Percentiles rank a stretch among this genome's conserved stretches.
Evolutionary conservation across 2,888 invertebrate genomes (phyloP).

Genomic region (Nemotelus nigrinus): DNA sequence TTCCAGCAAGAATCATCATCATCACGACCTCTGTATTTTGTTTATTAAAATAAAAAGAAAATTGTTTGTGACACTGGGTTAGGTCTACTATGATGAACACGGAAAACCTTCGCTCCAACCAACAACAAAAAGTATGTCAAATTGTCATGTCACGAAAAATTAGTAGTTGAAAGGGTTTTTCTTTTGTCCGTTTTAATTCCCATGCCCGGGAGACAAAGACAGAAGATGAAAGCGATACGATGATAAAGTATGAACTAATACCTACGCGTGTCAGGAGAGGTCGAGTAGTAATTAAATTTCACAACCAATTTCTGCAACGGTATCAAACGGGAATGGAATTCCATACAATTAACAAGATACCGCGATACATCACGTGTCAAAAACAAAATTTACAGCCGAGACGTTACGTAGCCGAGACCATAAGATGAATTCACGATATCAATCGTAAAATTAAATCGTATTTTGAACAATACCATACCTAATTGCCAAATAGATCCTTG

Average conservation of each 20-base stretch:
- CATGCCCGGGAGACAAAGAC: no score
- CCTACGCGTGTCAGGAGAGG: not conserved
- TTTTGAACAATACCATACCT: constrained; percentile 47
- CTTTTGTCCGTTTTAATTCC: not conserved
- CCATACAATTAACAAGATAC: no score
- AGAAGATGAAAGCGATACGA: no score
- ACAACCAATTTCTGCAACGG: not conserved
- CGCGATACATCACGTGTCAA: not conserved
- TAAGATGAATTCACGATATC: not conserved
- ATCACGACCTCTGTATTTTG: not conserved
- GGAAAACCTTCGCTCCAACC: no score
- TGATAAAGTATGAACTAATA: no score
- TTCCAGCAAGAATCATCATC: not conserved
- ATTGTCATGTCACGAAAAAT: constrained; percentile 21
- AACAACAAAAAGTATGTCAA: constrained; percentile 23
- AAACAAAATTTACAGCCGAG: not conserved
- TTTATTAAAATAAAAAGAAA: constrained; percentile 30
- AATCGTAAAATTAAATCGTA: constrained; percentile 34
- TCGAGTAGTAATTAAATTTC: not conserved
- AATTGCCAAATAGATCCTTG: constrained; percentile 40
- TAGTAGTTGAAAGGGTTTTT: not conserved
- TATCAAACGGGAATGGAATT: not conserved
- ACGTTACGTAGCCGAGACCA: not conserved
- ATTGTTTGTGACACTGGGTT: constrained; percentile 28
- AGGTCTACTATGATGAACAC: constrained; percentile 7